Evolutionary conservation across 1,140 invertebrate genomes (phyloP).

Genomic region (Drosophila hydei): DNA sequence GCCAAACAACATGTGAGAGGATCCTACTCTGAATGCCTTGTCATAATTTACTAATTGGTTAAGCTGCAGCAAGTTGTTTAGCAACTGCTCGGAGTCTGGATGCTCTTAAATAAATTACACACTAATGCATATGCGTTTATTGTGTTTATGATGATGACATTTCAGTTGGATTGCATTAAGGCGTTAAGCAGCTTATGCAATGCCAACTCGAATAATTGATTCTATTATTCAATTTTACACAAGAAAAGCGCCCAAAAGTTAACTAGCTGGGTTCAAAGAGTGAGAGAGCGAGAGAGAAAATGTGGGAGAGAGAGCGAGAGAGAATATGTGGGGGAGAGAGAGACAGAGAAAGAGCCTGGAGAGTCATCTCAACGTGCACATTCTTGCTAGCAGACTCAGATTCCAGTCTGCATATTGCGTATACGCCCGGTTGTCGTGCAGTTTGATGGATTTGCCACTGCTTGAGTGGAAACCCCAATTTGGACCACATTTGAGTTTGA

Average conservation of each 20-base stretch:
- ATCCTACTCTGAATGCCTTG: too few relatives aligned
- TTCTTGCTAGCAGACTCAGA: too few relatives aligned
- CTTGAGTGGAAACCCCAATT: not conserved
- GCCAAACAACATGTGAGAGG: too few relatives aligned
- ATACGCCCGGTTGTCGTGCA: constrained; percentile 7
- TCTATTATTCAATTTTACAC: not conserved
- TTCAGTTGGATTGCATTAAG: not conserved
- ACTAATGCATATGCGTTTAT: constrained; percentile 26
- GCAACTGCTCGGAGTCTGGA: too few relatives aligned
- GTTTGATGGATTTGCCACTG: constrained; percentile 13
- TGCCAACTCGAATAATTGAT: not conserved
- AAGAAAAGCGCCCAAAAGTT: too few relatives aligned
- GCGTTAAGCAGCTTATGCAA: not conserved
- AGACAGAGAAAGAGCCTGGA: not conserved
- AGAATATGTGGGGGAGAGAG: not conserved
- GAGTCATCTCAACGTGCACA: not conserved
- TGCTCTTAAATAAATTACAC: constrained; percentile 59
- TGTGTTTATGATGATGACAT: not conserved
- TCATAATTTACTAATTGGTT: too few relatives aligned
- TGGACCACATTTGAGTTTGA: constrained; percentile 7
- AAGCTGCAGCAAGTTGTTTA: too few relatives aligned
- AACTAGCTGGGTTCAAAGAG: not conserved
- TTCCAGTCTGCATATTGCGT: not conserved
- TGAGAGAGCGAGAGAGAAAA: not conserved
- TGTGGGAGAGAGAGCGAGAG: not conserved